Percentiles rank a stretch among this genome's conserved stretches.
Conservation (phyloP, 2,113 vertebrate species). For the Murina feae region DNA sequence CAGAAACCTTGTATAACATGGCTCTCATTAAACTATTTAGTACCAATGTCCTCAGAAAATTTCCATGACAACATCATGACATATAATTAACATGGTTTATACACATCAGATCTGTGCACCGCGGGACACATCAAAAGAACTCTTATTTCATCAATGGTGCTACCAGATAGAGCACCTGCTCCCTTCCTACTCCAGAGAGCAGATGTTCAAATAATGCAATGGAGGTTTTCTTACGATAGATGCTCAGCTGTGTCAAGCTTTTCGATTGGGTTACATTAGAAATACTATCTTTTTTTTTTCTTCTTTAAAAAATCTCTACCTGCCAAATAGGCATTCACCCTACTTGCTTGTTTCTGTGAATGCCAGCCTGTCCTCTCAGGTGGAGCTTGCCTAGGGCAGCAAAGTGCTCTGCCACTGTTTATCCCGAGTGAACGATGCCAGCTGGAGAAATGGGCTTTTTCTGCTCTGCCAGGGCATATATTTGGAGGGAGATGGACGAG, state of each 20-base stretch:
- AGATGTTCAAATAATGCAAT: background rate
- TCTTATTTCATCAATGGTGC: background rate
- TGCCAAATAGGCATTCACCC: background rate
- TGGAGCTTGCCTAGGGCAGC: constrained; percentile 17
- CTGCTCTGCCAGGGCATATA: background rate
- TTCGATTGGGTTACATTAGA: background rate
- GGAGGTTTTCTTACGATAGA: background rate
- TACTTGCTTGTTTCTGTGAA: constrained; percentile 51
- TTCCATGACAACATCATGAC: background rate
- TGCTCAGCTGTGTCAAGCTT: background rate
- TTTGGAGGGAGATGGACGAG: background rate
- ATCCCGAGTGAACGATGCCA: background rate
- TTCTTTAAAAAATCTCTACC: background rate
- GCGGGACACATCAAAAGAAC: background rate
- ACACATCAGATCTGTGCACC: background rate
- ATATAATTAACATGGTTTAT: constrained; percentile 5
- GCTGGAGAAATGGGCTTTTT: background rate
- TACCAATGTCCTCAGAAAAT: background rate
- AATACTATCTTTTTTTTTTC: background rate
- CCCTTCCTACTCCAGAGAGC: background rate
- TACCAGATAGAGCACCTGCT: background rate
- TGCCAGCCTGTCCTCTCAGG: constrained; percentile 9
- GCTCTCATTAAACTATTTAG: background rate
- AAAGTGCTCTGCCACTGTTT: background rate
- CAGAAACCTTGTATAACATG: background rate